These are phyloP conservation scores for Microchirus variegatus DNA, from an alignment of 2,797 vertebrate genomes.

Conservation along the genomic window DNA sequence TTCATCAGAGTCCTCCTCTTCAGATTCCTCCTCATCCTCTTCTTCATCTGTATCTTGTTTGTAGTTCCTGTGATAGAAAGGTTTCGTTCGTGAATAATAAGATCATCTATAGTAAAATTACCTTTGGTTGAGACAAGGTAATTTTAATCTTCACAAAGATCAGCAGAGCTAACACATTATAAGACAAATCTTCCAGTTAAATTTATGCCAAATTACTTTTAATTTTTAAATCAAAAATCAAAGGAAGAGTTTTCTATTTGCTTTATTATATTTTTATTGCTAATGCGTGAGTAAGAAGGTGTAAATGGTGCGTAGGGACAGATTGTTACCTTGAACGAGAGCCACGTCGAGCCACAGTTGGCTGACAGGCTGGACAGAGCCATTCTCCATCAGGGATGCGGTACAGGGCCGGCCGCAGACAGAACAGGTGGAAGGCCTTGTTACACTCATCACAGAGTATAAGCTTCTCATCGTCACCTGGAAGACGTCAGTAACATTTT, in stretches of 20 bases:
- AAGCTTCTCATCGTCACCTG: slow-evolving; percentile 96
- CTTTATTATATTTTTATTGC: too few relatives aligned
- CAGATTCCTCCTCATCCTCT: slow-evolving; percentile 82
- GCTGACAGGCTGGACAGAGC: slow-evolving; percentile 96
- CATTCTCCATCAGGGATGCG: slow-evolving; percentile 93
- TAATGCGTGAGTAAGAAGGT: too few relatives aligned
- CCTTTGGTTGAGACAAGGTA: too few relatives aligned
- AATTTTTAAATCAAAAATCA: too few relatives aligned
- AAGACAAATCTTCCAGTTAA: too few relatives aligned
- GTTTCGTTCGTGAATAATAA: background rate
- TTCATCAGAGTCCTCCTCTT: slow-evolving; percentile 86
- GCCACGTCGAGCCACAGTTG: slow-evolving; percentile 87
- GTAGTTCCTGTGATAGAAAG: slow-evolving; percentile 83
- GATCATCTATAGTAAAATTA: too few relatives aligned
- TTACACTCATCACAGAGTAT: slow-evolving; percentile 98
- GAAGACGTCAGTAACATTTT: slow-evolving; percentile 5
- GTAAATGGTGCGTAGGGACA: too few relatives aligned
- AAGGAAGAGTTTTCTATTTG: too few relatives aligned
- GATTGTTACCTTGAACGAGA: slow-evolving; percentile 87
- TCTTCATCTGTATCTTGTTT: slow-evolving; percentile 92
- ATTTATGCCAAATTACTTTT: too few relatives aligned
- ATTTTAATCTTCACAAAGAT: too few relatives aligned
- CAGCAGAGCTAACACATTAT: too few relatives aligned
- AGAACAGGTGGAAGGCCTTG: slow-evolving; percentile 98
- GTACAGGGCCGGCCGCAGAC: slow-evolving; percentile 92